phyloP scores from a whole-genome alignment of 2,888 invertebrate genomes.

The Nysson spinosus region DNA sequence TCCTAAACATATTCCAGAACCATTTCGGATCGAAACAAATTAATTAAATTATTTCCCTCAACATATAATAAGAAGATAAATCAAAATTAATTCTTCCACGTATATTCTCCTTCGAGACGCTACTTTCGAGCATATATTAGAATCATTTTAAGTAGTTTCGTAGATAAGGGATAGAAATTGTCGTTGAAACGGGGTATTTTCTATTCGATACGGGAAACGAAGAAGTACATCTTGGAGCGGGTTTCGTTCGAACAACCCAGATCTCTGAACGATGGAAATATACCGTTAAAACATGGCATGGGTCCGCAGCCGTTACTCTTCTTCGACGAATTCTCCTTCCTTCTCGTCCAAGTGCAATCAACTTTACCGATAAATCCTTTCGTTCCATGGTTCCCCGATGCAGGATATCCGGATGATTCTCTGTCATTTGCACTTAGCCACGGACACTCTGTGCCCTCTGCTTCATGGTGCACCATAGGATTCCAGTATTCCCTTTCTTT shows the following conservation, averaged over 20 bases:
- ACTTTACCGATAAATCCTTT: not conserved
- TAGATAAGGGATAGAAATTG: not conserved
- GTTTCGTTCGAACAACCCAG: conserved; percentile 67
- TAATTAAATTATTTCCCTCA: too few species aligned
- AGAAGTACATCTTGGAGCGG: conserved; percentile 44
- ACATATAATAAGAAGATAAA: too few species aligned
- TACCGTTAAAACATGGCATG: conserved; percentile 67
- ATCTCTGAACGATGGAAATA: conserved; percentile 59
- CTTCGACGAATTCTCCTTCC: conserved; percentile 52
- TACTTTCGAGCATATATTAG: too few species aligned
- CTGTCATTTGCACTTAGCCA: not conserved
- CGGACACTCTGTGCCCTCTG: too few species aligned
- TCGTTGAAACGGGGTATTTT: conserved; percentile 12
- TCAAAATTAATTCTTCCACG: too few species aligned
- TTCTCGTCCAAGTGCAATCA: not conserved
- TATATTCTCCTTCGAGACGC: too few species aligned
- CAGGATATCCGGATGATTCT: conserved; percentile 14
- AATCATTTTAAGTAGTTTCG: too few species aligned
- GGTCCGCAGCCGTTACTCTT: conserved; percentile 49
- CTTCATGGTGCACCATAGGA: too few species aligned
- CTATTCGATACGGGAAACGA: conserved; percentile 31
- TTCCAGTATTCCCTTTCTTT: too few species aligned
- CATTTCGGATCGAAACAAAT: too few species aligned
- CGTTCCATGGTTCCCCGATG: not conserved
- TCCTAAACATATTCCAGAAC: too few species aligned